phyloP scores from a whole-genome alignment of 1,140 invertebrate genomes.

The Trachelipus rathkii region DNA sequence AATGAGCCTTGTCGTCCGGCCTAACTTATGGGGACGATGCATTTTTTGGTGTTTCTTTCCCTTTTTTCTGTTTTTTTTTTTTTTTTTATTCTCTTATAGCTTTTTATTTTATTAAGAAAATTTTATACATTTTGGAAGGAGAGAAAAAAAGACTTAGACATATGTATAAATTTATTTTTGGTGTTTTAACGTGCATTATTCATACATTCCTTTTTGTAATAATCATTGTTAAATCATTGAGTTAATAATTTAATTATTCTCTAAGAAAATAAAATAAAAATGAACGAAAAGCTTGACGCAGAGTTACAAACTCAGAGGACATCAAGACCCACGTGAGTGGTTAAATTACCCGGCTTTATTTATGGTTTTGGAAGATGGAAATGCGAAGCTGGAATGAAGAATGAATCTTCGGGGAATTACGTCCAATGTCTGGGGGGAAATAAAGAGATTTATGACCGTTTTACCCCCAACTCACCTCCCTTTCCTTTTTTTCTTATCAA shows the following conservation, averaged over 20 bases:
- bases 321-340: neutral
- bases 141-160: no score
- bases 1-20: constrained; percentile 7
- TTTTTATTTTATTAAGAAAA: neutral
- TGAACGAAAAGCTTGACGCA: no score
- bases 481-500: neutral
- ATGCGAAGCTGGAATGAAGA: constrained; percentile 6
- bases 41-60: neutral
- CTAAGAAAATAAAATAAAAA: no score
- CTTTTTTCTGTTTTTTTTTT: neutral
- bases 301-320: neutral
- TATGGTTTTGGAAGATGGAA: constrained; percentile 5
- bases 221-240: no score
- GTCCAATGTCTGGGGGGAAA: neutral
- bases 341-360: constrained; percentile 9
- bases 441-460: neutral
- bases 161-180: no score
- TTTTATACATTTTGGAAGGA: neutral
- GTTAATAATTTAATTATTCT: no score
- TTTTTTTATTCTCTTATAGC: neutral
- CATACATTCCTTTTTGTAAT: no score
- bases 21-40: constrained; percentile 11
- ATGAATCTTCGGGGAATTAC: neutral
- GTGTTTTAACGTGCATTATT: no score
- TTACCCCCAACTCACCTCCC: neutral